A percentile compares a stretch with the other conserved stretches of the same genome.
phyloP scores from a whole-genome alignment of 2,888 invertebrate species.

The Lepidochrysops patricia region DNA sequence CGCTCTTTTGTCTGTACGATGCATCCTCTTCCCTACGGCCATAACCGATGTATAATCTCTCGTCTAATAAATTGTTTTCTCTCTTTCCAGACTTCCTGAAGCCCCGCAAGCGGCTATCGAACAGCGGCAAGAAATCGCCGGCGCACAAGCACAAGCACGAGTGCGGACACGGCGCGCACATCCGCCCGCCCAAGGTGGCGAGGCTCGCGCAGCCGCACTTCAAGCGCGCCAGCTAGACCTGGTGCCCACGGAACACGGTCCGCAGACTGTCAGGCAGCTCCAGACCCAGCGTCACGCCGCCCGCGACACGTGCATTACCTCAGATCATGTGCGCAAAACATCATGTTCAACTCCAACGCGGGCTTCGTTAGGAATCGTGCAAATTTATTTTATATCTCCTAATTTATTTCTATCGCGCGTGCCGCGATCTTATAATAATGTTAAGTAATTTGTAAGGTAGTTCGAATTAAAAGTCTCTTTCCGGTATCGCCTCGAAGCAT shows the following conservation, averaged over 20 bases:
- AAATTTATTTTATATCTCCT: conserved; percentile 56
- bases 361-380: conserved; percentile 39
- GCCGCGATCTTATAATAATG: conserved; percentile 56
- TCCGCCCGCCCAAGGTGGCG: conserved; percentile 67
- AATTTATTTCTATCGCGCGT: conserved; percentile 56
- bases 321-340: conserved; percentile 25
- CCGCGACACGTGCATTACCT: conserved; percentile 13
- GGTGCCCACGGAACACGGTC: conserved; percentile 28
- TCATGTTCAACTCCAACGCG: conserved; percentile 25
- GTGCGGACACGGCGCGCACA: conserved; percentile 60
- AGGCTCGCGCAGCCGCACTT: conserved; percentile 55
- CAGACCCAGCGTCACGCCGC: conserved; percentile 1
- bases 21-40: no score
- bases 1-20: no score
- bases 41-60: no score
- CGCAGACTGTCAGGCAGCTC: conserved; percentile 18
- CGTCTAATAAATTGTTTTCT: neutral
- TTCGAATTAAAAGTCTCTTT: conserved; percentile 47
- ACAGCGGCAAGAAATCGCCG: conserved; percentile 66
- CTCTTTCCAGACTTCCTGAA: conserved; percentile 79
- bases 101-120: conserved; percentile 76
- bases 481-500: conserved; percentile 43
- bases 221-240: conserved; percentile 62
- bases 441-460: conserved; percentile 70
- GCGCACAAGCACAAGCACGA: conserved; percentile 59